Base-by-base conservation (phyloP, 2,888 invertebrate species). In the Gari tellinella region DNA sequence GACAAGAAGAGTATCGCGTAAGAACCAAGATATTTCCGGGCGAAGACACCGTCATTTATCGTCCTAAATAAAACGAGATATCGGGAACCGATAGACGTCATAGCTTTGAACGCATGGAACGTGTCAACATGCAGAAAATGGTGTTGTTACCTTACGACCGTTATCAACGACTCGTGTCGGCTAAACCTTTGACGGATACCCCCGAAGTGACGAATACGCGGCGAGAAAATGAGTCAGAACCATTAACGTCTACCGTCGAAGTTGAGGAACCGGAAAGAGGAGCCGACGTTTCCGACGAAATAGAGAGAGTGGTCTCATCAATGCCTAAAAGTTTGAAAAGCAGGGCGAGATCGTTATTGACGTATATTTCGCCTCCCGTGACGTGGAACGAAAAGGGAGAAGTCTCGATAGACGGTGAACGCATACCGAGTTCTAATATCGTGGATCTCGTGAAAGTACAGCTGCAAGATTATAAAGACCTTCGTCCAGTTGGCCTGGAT, bases 31-130 rank as follows among this genome's bases (percentile, higher is more conserved):
- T 68, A 12, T 77, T 69, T 58, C 66, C 64, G 3, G 61, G 31
- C 15, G 70, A 72, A 58, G 65, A 68, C 37, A 66, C 75, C 10
- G 23, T 75, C 26, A 45, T 75, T 14, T 75, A 75, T 38, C 63
- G 19, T 38, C 15, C 21, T 14, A 41, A 60, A 66, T 66, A 65
- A 55, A 43, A 14, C 15, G 23, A 21, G 49, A 12, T 19, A 37
- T 21, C 14, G 38, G 10, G 1, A 0, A 37, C 1, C 14, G 12
- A n/a, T 8, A 17, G 5, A 21, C 25, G 7, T 31, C 43, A 45
- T 53, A 31, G 1, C 17, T 38, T 5, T 25, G 7, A 1, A 1
- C 12, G 19, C 51, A 37, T 15, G 5, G 45, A 23, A 4, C 19
- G 23, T 4, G 58, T 31, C 51, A 58, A 37, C 61, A 67, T 67